phyloP scores from a whole-genome alignment of 2,797 vertebrate species.

The Cyclopterus lumpus region DNA sequence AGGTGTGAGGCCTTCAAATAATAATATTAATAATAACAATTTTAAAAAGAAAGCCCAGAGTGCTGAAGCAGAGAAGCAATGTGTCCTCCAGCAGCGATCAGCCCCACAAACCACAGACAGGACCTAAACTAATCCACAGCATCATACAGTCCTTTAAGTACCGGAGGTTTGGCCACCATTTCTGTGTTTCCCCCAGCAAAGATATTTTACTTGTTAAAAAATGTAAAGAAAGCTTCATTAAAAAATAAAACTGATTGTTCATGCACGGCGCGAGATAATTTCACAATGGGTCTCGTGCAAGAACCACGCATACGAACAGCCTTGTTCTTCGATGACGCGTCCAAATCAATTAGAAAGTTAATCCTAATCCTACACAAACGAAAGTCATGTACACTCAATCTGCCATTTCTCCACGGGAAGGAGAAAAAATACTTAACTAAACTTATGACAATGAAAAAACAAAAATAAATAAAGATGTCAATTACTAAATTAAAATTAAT shows the following conservation, averaged over 20 bases:
- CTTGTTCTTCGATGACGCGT: not conserved
- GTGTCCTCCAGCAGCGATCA: slow-evolving; percentile 64
- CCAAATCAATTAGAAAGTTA: not conserved
- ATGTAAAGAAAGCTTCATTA: slow-evolving; percentile 5
- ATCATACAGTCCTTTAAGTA: slow-evolving; percentile 21
- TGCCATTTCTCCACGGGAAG: not conserved
- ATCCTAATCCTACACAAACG: not conserved
- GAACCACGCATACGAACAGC: slow-evolving; percentile 25
- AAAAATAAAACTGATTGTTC: slow-evolving; percentile 9
- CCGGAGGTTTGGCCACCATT: slow-evolving; percentile 32
- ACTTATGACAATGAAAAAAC: not conserved
- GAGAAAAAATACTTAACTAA: not conserved
- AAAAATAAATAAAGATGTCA: not conserved
- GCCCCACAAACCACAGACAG: slow-evolving; percentile 67
- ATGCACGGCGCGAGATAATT: slow-evolving; percentile 25
- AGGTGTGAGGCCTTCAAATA: slow-evolving; percentile 48
- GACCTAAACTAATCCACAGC: slow-evolving; percentile 54
- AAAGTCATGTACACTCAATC: not conserved
- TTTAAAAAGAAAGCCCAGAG: slow-evolving; percentile 65
- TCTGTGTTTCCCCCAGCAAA: slow-evolving; percentile 29
- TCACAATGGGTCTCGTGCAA: slow-evolving; percentile 66
- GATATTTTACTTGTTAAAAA: not conserved
- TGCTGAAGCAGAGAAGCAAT: slow-evolving; percentile 77
- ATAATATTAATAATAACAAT: slow-evolving; percentile 2
- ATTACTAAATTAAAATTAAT: not conserved